Base-by-base conservation (phyloP, 2,797 vertebrate genomes). In the Apodemus agrarius region DNA sequence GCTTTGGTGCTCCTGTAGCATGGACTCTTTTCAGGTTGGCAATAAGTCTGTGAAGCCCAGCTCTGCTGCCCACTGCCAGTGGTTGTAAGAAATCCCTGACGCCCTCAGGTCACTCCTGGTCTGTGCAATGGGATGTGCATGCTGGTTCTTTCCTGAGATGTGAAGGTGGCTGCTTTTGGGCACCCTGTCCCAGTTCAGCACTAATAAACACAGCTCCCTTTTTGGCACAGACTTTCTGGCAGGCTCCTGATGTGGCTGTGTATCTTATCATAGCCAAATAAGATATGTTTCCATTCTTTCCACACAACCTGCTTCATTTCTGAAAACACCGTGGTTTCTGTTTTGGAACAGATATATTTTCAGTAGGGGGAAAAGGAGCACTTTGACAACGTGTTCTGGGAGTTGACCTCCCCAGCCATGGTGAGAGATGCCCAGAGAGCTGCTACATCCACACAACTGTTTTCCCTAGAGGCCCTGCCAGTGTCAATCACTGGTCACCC, bases 291-390 rank as follows among this genome's bases (percentile, higher is more conserved):
- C 21, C 79, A 12, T 54, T 91, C n/a, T 72, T 78, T 61, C 57
- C 81, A 86, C 88, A 82, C 40, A 40, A 74, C 43, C 54, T 90
- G 67, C 49, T 76, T 81, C 37, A 84, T 52, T 43, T 76, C 79
- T 75, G 81, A 67, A 80, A 69, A 92, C 17, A 43, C 19, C 16
- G 16, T 76, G 63, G 63, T 92, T 93, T 85, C 46, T 59, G 8
- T 81, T 95, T 65, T 72, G 76, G 76, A 93, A 75, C 34, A 67
- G 84, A 57, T 61, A 8, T 78, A 8, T 84, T 92, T 89, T 86
- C 79, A 69, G 67, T 7, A 46, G 17, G 84, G 69, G 31, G 80
- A 26, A 24, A 76, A 46, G 22, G 37, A 54, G 72, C 63, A 43
- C 22, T 80, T 75, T 90, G 31, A 67, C 1, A 14, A 49, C 7